These are phyloP conservation scores for Poecilobothrus nobilitatus DNA, from an alignment of 2,888 invertebrate genomes.

Conservation along the genomic window DNA sequence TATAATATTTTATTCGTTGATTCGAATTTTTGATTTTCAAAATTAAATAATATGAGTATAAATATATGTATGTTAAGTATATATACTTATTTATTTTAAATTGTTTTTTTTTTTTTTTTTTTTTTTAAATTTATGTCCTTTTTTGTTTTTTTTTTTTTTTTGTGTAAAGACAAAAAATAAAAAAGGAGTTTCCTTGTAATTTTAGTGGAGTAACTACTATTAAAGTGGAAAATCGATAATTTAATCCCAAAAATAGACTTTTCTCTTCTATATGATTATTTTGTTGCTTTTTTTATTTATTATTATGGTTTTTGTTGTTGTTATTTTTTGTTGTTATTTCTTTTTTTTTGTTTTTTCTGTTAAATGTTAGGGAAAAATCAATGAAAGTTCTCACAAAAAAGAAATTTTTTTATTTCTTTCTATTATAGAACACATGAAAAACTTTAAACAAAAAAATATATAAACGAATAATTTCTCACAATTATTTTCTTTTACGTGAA, in stretches of 20 bases:
- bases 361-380: background rate
- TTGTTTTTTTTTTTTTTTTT: background rate
- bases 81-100: too few relatives aligned
- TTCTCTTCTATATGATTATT: background rate
- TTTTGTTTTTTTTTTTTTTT: background rate
- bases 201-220: background rate
- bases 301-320: background rate
- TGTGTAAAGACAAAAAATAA: too few relatives aligned
- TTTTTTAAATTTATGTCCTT: background rate
- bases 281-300: background rate
- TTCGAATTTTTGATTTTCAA: too few relatives aligned
- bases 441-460: background rate
- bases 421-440: background rate
- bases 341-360: too few relatives aligned
- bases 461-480: background rate
- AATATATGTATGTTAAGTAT: too few relatives aligned
- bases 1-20: too few relatives aligned
- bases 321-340: background rate
- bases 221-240: conserved; percentile 18
- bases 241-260: conserved; percentile 19
- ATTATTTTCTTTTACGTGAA: too few relatives aligned
- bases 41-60: too few relatives aligned
- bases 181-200: conserved; percentile 17
- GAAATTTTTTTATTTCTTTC: background rate
- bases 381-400: conserved; percentile 2